Percentiles rank a stretch among this genome's conserved stretches.
Evolutionary conservation across 2,113 vertebrate species (phyloP).

Genomic region (Sebastes schlegelii): DNA sequence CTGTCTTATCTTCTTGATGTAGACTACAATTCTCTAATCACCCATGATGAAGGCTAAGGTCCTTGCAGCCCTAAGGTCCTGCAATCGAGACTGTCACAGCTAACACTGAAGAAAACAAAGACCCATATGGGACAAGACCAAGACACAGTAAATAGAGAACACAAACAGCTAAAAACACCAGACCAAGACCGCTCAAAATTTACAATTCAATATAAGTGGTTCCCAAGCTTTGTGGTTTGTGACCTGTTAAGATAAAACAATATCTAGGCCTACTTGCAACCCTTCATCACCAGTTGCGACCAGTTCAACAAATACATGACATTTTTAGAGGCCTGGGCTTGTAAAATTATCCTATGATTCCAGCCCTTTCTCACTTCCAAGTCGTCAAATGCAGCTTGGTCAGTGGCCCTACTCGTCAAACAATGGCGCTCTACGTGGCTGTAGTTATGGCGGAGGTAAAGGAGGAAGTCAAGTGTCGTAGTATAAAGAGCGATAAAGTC

Average conservation of each 20-base stretch:
- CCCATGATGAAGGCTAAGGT: not conserved
- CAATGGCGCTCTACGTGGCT: no score
- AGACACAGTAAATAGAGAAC: not conserved
- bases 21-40: no score
- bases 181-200: not conserved
- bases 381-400: not conserved
- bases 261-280: no score
- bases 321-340: not conserved
- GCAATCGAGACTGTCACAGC: not conserved
- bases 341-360: no score
- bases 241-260: not conserved
- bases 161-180: not conserved
- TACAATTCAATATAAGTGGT: no score
- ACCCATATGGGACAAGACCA: not conserved
- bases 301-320: not conserved
- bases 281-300: not conserved
- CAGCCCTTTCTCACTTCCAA: no score
- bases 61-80: not conserved
- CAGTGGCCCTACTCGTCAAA: not conserved
- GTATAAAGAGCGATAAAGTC: not conserved
- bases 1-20: no score
- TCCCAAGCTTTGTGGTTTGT: not conserved
- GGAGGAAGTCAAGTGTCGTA: not conserved
- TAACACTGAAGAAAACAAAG: slow-evolving; percentile 16
- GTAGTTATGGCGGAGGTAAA: not conserved